phyloP scores from a whole-genome alignment of 2,797 vertebrate species.

The Aselliscus stoliczkanus region DNA sequence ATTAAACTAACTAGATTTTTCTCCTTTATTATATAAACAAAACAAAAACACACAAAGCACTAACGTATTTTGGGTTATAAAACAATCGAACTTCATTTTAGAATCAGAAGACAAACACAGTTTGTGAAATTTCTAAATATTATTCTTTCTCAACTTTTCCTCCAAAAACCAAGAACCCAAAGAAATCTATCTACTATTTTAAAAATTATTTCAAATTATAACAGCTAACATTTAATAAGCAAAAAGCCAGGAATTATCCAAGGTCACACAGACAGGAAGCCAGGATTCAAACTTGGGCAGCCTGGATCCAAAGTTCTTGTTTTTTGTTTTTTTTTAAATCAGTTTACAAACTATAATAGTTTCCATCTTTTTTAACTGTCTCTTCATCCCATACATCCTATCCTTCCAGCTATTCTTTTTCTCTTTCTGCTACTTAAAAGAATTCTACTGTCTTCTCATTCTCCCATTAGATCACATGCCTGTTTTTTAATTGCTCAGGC shows the following conservation, averaged over 20 bases:
- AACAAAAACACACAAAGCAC: background rate
- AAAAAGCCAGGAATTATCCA: background rate
- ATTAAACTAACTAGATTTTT: background rate
- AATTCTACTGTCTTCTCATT: background rate
- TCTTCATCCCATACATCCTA: background rate
- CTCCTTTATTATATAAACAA: background rate
- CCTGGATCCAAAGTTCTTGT: background rate
- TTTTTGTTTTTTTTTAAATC: background rate
- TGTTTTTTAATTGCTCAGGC: background rate
- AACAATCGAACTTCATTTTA: background rate
- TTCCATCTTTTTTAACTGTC: background rate
- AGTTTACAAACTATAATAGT: background rate
- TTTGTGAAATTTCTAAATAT: background rate
- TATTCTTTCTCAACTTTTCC: background rate
- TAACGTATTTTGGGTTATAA: background rate
- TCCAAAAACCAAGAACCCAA: constrained; percentile 21
- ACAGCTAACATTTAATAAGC: constrained; percentile 25
- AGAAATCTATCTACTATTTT: background rate
- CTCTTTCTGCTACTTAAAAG: background rate
- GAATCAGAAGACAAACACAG: background rate
- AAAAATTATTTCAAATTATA: background rate
- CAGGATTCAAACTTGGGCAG: background rate
- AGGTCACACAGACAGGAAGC: background rate
- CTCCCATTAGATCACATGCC: background rate
- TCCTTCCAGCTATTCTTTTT: background rate